Base-by-base conservation (phyloP, 2,888 invertebrate species). In the Noctua comes region DNA sequence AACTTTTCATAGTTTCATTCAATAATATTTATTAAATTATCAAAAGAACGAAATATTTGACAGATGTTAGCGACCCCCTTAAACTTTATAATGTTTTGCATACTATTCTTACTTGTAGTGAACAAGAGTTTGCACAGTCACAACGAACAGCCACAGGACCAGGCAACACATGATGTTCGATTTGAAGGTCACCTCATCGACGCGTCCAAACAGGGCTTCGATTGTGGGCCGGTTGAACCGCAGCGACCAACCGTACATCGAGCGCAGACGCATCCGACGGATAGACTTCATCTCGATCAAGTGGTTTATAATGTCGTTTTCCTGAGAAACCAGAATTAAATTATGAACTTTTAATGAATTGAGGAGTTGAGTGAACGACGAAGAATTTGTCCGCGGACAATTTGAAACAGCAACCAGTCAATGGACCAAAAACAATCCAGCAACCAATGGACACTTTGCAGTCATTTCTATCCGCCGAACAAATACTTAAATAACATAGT, bases 121-220 rank as follows among this genome's bases (percentile, higher is more conserved):
- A 90, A 98, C 98, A 74, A 98, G 97, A 71, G 97, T 96, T 94
- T 99, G 98, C 83, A 98, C 98, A 73, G 98, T 96, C 3, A 98
- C 98, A 70, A 99, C 98, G 93, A 99, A 98, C 68, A 99, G 95
- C 98, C 99, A 99, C 84, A 99, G 98, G 88, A 99, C 97, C 93
- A 98, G 98, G 90, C 99, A 99, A 95, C 99, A 99, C 92, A 99
- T 97, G 97, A 99, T 98, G 94, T 99, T 99, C 24, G 99, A 99
- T 93, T 99, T 98, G 96, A 99, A 99, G 97, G 99, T 99, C 89
- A 98, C 98, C 95, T 99, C 99, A 77, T 98, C 98, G 77, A 99
- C 97, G 91, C 98, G 98, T 84, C 98, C 98, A 94, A 99, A 99
- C 97, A 98, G 98, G 31, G 97, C 96, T 95, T 99, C 99, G 91